Percentiles rank a stretch among this genome's conserved stretches.
Conservation (phyloP, 2,888 invertebrate species). For the Pandemis cinnamomeana region DNA sequence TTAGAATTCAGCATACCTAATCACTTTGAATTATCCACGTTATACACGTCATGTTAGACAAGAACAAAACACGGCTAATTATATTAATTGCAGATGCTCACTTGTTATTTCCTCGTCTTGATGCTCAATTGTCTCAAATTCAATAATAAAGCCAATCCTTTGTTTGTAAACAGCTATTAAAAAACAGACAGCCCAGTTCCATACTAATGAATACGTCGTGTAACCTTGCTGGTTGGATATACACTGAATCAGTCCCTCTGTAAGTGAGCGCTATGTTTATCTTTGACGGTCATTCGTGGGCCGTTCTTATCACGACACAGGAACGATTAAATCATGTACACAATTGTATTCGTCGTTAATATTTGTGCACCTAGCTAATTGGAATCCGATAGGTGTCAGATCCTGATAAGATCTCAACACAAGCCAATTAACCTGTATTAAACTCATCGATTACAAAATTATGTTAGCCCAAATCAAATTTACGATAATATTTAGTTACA, state of each 20-base stretch:
- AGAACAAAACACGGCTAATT: not conserved
- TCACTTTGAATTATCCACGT: not conserved
- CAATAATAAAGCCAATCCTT: not conserved
- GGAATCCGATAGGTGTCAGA: too few relatives aligned
- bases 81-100: not conserved
- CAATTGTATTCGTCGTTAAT: too few relatives aligned
- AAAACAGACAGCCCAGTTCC: not conserved
- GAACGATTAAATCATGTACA: not conserved
- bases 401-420: too few relatives aligned
- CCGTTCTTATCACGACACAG: not conserved
- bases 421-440: too few relatives aligned
- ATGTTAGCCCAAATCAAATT: too few relatives aligned
- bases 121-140: not conserved
- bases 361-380: too few relatives aligned
- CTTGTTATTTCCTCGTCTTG: not conserved
- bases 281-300: not conserved
- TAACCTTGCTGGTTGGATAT: not conserved
- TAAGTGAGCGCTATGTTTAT: not conserved
- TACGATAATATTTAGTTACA: too few relatives aligned
- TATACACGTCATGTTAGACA: not conserved
- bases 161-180: slow-evolving; percentile 1
- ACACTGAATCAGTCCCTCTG: not conserved
- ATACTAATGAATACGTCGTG: not conserved
- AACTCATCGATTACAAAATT: too few relatives aligned
- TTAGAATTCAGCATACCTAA: not conserved